phyloP scores from a whole-genome alignment of 1,140 invertebrate genomes.

The Ceratosolen solmsi region DNA sequence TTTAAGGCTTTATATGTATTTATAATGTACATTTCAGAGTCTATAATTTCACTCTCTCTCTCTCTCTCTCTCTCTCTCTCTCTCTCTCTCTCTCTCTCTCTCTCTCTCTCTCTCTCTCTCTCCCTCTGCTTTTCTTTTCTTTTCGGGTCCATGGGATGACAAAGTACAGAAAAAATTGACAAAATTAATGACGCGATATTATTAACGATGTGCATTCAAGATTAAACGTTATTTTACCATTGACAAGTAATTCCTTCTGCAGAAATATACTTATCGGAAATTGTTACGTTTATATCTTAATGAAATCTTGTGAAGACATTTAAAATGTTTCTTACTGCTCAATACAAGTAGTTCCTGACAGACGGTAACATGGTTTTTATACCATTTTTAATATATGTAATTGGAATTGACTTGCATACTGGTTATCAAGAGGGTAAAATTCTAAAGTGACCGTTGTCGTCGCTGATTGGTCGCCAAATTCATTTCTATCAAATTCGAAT shows the following conservation, averaged over 20 bases:
- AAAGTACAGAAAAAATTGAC: background rate
- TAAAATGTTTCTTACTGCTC: background rate
- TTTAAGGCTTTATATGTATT: too few relatives aligned
- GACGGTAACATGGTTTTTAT: background rate
- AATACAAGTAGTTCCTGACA: background rate
- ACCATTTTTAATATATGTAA: background rate
- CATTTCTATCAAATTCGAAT: too few relatives aligned
- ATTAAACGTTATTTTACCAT: background rate
- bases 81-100: too few relatives aligned
- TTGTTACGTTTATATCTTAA: slow-evolving; percentile 7
- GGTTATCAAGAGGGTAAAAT: background rate
- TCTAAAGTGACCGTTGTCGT: too few relatives aligned
- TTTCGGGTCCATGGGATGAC: background rate
- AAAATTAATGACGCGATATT: background rate
- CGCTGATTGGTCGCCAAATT: too few relatives aligned
- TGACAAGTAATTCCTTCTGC: background rate
- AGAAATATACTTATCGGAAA: background rate
- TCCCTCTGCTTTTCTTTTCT: too few relatives aligned
- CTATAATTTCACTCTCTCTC: too few relatives aligned
- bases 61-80: too few relatives aligned
- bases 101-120: too few relatives aligned
- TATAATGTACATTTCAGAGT: too few relatives aligned
- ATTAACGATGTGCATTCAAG: background rate
- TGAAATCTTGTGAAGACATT: background rate
- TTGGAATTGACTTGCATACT: background rate